Evolutionary conservation across 2,113 vertebrate species (phyloP).

Genomic region (Helogale parvula): DNA sequence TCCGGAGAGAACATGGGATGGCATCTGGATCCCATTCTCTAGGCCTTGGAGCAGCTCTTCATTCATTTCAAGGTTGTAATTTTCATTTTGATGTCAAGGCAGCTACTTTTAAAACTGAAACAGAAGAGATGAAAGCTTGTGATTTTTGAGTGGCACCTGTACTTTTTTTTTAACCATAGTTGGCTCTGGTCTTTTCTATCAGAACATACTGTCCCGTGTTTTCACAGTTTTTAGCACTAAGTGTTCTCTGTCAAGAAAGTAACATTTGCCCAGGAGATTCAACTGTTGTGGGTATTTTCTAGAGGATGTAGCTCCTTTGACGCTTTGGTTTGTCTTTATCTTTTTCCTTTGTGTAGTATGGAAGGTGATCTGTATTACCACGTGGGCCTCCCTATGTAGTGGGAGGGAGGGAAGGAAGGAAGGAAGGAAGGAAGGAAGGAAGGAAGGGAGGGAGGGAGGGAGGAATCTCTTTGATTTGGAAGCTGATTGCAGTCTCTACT

Average conservation of each 20-base stretch:
- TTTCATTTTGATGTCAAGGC: conserved; percentile 24
- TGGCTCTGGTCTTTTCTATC: not conserved
- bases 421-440: not conserved
- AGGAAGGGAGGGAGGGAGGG: accelerated
- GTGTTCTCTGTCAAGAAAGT: not conserved
- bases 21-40: conserved; percentile 14
- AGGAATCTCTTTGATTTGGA: not conserved
- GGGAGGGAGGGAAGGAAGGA: no score
- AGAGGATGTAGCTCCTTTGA: not conserved
- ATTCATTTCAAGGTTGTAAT: conserved; percentile 48
- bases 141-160: conserved; percentile 6
- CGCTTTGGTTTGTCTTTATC: not conserved
- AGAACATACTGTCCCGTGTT: not conserved
- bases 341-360: not conserved
- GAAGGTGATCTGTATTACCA: not conserved
- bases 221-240: not conserved
- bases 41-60: not conserved
- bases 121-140: not conserved
- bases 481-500: not conserved
- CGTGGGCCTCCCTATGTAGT: not conserved
- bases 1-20: not conserved
- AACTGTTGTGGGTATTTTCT: not conserved
- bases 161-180: not conserved
- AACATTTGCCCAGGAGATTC: not conserved
- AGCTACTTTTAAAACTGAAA: conserved; percentile 18